Evolutionary conservation across 2,888 invertebrate species (phyloP), one percentile per base, ranked within the genome.

Genomic region (Cantharis flavilabris): DNA sequence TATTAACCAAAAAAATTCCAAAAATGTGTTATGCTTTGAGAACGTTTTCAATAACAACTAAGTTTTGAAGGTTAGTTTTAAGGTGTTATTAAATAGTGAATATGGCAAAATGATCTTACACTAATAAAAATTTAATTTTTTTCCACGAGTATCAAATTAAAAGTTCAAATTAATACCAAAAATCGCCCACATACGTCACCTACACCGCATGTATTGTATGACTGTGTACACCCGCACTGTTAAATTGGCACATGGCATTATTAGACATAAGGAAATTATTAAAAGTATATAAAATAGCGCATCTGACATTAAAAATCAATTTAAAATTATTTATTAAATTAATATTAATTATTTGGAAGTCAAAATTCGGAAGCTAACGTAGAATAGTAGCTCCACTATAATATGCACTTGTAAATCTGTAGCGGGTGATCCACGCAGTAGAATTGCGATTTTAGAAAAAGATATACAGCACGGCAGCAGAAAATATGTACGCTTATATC

Each of bases 401-500:
- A 11, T 49, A 7, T 49, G 5, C 49, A n/a, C 49, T 33, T 73
- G 69, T 73, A 67, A 69, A 62, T 73, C 16, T 65, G 75, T 71
- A 70, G 75, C 70, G 75, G 75, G 75, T 75, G 65, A 23, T 65
- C 62, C 64, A 71, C 23, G 65, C 65, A 30, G 70, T 28, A 10
- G 70, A 33, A 49, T 65, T 63, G 75, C 75, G 75, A 75, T 75
- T 75, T 70, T 75, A 71, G 65, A 64, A 28, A 75, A 33, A 75
- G 75, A 75, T 75, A 75, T 26, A 49, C 23, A 30, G 75, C 75
- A 75, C 75, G 75, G 71, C 63, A 75, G 65, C 33, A 64, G 20
- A 75, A 75, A 75, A 75, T 75, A 75, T 75, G 73, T 73, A 64
- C 33, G 49, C 64, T 70, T 75, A 73, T 73, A 73, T 76, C 65